These are phyloP conservation scores for Riparia riparia DNA, from an alignment of 2,113 vertebrate species.

Conservation along the genomic window DNA sequence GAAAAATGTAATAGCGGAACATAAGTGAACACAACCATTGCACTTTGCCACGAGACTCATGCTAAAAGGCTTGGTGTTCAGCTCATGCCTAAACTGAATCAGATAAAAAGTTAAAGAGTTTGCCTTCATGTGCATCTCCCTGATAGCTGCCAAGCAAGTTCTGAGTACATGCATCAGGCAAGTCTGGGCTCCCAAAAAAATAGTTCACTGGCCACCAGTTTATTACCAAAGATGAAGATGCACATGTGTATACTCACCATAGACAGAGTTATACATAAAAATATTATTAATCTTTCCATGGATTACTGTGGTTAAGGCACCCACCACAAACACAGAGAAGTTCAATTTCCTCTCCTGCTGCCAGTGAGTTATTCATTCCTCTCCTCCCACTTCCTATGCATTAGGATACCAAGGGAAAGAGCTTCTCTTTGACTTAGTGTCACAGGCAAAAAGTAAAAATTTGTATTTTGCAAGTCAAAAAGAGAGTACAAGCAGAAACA, in stretches of 20 bases:
- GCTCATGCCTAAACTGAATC: not conserved
- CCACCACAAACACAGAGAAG: not conserved
- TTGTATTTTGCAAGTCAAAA: not conserved
- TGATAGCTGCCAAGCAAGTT: not conserved
- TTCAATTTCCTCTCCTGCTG: not conserved
- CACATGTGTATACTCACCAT: not conserved
- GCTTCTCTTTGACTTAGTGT: not conserved
- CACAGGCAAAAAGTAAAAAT: not conserved
- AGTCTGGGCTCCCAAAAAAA: not conserved
- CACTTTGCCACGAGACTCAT: not conserved
- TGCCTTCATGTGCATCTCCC: not conserved
- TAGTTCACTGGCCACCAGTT: not conserved
- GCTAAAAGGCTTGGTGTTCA: not conserved
- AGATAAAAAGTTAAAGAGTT: not conserved
- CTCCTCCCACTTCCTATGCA: not conserved
- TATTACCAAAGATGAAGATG: not conserved
- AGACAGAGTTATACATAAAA: not conserved
- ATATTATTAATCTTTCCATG: not conserved
- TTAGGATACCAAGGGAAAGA: not conserved
- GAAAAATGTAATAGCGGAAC: not conserved
- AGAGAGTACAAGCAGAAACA: not conserved
- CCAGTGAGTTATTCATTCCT: not conserved
- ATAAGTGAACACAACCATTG: accelerated
- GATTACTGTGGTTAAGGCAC: not conserved
- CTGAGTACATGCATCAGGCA: not conserved